A percentile compares a stretch with the other conserved stretches of the same genome.
Conservation (phyloP, 2,888 invertebrate species). For the Harpagoxenus sublaevis region DNA sequence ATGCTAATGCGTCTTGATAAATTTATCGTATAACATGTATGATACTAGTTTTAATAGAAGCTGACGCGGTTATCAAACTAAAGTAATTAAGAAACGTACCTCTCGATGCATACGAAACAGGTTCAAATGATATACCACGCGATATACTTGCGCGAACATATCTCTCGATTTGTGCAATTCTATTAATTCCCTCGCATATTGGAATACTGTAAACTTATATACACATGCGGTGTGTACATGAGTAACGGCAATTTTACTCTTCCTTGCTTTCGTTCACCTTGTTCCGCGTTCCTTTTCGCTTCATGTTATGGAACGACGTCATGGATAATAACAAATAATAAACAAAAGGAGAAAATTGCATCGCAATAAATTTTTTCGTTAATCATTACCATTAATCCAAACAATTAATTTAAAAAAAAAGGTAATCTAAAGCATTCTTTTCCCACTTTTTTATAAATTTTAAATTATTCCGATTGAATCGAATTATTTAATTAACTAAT, state of each 20-base stretch:
- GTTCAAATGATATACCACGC: slow-evolving; percentile 40
- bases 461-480: neutral
- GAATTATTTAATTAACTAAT: neutral
- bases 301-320: slow-evolving; percentile 7
- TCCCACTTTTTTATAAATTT: neutral
- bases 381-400: neutral
- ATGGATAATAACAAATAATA: slow-evolving; percentile 12
- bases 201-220: slow-evolving; percentile 59
- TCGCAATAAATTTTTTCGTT: neutral
- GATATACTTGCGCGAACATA: neutral
- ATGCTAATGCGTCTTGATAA: neutral
- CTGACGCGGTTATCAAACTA: slow-evolving; percentile 20
- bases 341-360: neutral
- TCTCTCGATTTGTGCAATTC: neutral
- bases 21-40: slow-evolving; percentile 20
- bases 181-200: slow-evolving; percentile 23
- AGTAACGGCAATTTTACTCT: slow-evolving; percentile 30
- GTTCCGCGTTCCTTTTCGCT: neutral
- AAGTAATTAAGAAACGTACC: slow-evolving; percentile 25
- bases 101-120: slow-evolving; percentile 14
- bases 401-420: slow-evolving; percentile 5
- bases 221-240: slow-evolving; percentile 35
- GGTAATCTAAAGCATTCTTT: too few relatives aligned
- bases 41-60: slow-evolving; percentile 24
- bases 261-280: slow-evolving; percentile 32